phyloP scores from a whole-genome alignment of 2,113 vertebrate species.

The Fulica atra region DNA sequence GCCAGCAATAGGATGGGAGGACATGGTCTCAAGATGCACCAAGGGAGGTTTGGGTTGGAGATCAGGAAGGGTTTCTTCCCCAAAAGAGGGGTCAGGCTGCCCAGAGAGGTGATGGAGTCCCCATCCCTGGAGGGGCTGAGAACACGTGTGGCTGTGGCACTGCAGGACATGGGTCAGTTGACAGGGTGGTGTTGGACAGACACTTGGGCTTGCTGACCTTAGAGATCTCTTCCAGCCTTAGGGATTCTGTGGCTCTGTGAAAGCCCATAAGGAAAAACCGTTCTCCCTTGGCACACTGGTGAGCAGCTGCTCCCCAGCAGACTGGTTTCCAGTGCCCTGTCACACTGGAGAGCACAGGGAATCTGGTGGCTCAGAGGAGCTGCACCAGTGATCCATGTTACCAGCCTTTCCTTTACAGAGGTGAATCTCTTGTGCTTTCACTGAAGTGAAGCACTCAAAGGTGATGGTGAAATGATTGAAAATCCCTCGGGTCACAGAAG shows the following conservation, averaged over 20 bases:
- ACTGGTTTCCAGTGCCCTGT: background rate
- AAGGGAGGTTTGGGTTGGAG: too few relatives aligned
- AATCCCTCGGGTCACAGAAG: background rate
- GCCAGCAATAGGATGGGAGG: too few relatives aligned
- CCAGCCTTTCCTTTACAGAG: background rate
- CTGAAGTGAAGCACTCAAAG: background rate
- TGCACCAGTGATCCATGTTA: background rate
- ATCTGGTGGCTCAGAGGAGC: background rate
- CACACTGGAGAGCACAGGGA: background rate
- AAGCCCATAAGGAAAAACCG: fast-evolving
- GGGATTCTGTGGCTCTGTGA: background rate
- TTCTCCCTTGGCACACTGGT: background rate
- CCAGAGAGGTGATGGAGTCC: too few relatives aligned
- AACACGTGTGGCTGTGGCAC: too few relatives aligned
- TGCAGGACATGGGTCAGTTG: too few relatives aligned
- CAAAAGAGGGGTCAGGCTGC: background rate
- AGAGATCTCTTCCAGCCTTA: too few relatives aligned
- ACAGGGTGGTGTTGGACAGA: too few relatives aligned
- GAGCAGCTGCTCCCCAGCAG: background rate
- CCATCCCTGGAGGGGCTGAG: too few relatives aligned
- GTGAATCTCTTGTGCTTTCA: conserved; percentile 25
- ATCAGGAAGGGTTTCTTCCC: too few relatives aligned
- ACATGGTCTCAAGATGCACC: too few relatives aligned
- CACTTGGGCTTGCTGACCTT: too few relatives aligned
- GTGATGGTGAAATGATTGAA: background rate